phyloP scores from a whole-genome alignment of 2,797 vertebrate species.

The Anguilla anguilla region DNA sequence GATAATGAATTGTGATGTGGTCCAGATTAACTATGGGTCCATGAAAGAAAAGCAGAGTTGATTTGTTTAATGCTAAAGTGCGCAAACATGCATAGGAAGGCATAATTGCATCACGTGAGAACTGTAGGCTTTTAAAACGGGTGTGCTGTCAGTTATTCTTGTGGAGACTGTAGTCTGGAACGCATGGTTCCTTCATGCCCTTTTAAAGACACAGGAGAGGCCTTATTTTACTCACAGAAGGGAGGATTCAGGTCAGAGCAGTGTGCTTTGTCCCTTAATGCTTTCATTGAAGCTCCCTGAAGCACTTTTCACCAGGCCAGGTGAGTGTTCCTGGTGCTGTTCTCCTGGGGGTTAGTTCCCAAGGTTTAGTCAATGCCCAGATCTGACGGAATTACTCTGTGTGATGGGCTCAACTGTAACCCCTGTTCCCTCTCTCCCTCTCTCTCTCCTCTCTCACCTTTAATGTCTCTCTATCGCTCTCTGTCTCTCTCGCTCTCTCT shows the following conservation, averaged over 20 bases:
- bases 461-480: neutral
- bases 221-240: neutral
- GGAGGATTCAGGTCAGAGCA: neutral
- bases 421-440: no score
- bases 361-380: slow-evolving; percentile 49
- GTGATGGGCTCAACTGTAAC: no score
- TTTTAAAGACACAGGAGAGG: no score
- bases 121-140: no score
- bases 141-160: neutral
- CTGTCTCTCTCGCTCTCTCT: neutral
- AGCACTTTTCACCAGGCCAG: neutral
- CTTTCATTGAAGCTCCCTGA: neutral
- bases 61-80: no score
- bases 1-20: neutral
- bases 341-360: slow-evolving; percentile 52
- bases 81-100: no score
- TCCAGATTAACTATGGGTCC: neutral
- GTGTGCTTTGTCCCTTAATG: neutral
- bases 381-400: slow-evolving; percentile 61
- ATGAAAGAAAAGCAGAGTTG: no score
- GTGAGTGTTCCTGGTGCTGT: slow-evolving; percentile 30
- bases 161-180: neutral
- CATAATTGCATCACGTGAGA: no score
- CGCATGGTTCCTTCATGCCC: neutral
- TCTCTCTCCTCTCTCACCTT: neutral